Evolutionary conservation across 2,888 invertebrate genomes (phyloP).

Genomic region (Dasysyrphus albostriatus): DNA sequence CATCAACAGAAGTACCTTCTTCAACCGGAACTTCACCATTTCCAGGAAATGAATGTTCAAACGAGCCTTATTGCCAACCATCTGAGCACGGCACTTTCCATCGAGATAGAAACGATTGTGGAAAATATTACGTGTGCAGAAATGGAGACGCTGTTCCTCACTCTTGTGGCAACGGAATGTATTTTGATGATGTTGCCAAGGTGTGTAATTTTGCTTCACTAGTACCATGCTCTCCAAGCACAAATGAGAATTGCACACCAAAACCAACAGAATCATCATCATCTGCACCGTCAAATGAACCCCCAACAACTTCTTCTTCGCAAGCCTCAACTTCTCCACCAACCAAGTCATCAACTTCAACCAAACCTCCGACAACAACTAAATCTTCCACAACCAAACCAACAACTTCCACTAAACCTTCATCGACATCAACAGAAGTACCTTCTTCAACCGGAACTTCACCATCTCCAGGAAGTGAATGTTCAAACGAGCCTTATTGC

Average conservation of each 20-base stretch:
- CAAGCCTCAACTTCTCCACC: too few relatives aligned
- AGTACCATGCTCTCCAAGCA: constrained; percentile 8
- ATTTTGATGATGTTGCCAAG: constrained; percentile 28
- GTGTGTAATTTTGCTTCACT: constrained; percentile 19
- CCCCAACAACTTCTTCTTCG: background rate
- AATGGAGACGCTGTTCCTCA: background rate
- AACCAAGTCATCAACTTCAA: too few relatives aligned
- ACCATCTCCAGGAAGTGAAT: background rate
- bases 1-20: background rate
- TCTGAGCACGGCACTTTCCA: background rate
- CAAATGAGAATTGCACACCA: background rate
- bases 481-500: background rate
- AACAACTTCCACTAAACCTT: background rate
- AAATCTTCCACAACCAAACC: too few relatives aligned
- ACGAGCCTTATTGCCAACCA: background rate
- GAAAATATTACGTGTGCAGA: constrained; percentile 29
- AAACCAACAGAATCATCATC: background rate
- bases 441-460: background rate
- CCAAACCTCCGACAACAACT: too few relatives aligned
- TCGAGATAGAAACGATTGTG: constrained; percentile 24
- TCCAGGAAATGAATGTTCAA: background rate
- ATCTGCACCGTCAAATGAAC: background rate
- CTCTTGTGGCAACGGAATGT: background rate
- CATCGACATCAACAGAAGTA: background rate
- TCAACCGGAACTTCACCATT: background rate